Conservation (phyloP, 2,113 vertebrate genomes). For the Nothocercus julius region DNA sequence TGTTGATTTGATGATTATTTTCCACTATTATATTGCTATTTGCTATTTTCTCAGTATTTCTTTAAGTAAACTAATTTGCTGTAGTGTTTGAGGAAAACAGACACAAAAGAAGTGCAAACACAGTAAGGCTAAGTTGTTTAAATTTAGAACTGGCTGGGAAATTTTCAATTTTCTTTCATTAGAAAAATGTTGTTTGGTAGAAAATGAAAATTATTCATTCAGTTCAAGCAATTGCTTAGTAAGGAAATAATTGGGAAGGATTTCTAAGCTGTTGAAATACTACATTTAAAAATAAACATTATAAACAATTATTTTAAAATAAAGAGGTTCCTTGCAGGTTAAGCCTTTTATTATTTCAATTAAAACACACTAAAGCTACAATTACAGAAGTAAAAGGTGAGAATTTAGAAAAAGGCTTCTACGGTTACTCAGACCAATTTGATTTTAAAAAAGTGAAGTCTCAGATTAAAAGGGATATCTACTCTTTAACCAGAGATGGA, state of each 20-base stretch:
- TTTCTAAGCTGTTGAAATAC: not conserved
- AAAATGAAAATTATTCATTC: constrained; percentile 32
- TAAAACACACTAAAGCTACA: not conserved
- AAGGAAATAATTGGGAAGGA: not conserved
- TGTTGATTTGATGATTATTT: constrained; percentile 17
- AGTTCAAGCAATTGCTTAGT: not conserved
- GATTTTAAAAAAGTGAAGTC: not conserved
- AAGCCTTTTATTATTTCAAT: not conserved
- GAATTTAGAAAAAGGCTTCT: not conserved
- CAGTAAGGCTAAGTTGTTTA: constrained; percentile 44
- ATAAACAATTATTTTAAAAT: not conserved
- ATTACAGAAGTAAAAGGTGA: not conserved
- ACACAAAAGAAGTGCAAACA: constrained; percentile 46
- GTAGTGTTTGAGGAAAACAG: constrained; percentile 20
- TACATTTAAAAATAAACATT: not conserved
- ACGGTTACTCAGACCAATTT: not conserved
- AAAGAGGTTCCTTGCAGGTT: not conserved
- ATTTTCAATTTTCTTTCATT: constrained; percentile 39
- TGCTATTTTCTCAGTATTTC: constrained; percentile 1
- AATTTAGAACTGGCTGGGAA: constrained; percentile 44
- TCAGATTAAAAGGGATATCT: not conserved
- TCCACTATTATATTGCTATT: not conserved
- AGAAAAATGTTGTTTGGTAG: constrained; percentile 22
- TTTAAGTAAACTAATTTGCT: constrained; percentile 46
- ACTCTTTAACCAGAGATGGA: not conserved